These are phyloP conservation scores for Athalia rosae DNA, from an alignment of 2,888 invertebrate species.

Conservation along the genomic window DNA sequence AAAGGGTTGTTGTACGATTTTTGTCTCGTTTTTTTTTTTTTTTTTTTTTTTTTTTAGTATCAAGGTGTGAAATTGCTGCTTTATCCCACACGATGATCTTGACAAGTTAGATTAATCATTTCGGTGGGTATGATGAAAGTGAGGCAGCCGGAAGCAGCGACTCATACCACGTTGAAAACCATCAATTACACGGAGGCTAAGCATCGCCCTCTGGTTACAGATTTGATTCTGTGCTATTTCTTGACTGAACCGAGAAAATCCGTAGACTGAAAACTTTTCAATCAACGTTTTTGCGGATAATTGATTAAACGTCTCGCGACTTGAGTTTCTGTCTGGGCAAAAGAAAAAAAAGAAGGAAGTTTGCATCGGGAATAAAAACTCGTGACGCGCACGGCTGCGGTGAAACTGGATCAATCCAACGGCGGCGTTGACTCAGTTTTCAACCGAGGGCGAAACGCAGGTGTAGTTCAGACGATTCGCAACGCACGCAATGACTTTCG, in stretches of 20 bases:
- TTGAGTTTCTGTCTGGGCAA: no score
- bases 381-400: no score
- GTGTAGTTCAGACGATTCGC: slow-evolving; percentile 25
- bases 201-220: neutral
- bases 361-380: no score
- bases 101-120: slow-evolving; percentile 23
- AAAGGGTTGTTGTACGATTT: neutral
- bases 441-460: neutral
- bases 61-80: neutral
- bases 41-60: no score
- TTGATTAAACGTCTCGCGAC: slow-evolving; percentile 10
- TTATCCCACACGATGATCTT: slow-evolving; percentile 11
- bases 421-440: no score
- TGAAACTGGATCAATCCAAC: neutral
- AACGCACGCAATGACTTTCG: slow-evolving; percentile 25
- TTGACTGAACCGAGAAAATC: slow-evolving; percentile 11
- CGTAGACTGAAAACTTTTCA: slow-evolving; percentile 20
- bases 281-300: slow-evolving; percentile 22
- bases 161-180: neutral
- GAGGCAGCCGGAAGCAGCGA: no score
- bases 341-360: no score
- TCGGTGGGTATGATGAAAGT: neutral
- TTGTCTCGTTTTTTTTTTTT: no score
- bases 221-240: no score
- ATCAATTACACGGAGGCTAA: slow-evolving; percentile 30